Evolutionary conservation across 2,797 vertebrate genomes (phyloP), one percentile per base, ranked within the genome.

Genomic region (Smutsia gigantea): DNA sequence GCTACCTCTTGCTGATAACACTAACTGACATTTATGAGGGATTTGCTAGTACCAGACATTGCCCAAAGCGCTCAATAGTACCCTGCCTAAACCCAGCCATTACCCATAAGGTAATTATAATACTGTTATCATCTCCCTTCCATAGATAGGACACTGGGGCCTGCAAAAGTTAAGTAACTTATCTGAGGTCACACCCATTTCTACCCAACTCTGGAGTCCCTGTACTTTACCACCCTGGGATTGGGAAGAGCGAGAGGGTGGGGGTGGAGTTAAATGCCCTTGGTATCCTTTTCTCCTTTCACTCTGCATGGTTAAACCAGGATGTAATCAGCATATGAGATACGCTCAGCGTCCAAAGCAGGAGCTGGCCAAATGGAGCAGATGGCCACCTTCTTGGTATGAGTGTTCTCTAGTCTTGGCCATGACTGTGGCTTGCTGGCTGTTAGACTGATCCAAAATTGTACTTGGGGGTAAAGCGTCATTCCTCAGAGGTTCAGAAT

Each of bases 291-390:
- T 75, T 34, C 31, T 79, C 59, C 81, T 68, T 57, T 59, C 7
- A 15, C 39, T 74, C 25, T 57, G 0, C 7, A 5, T 86, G 74
- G 63, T 64, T 94, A 79, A 79, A 84, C 61, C 79, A 91, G 77
- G 81, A 78, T 88, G 39, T 42, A 46, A 46, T 87, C 64, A 85
- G 79, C 37, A n/a, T 37, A 31, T 55, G n/a, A 87, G 77, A 17
- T 55, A 46, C 72, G 46, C 85, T 93, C 66, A 23, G 71, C 6
- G 31, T 90, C 81, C 84, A 74, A 18, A 90, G 93, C 72, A 57
- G 49, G 63, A 77, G 55, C 51, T 88, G 82, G 90, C 93, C 95
- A 93, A 82, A 25, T 87, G 37, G 68, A 97, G 29, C 97, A 96
- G 95, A 87, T 89, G 92, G 93, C 69, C 71, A 68, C 68, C 57